Evolutionary conservation across 2,797 vertebrate species (phyloP).

Genomic region (Scyliorhinus canicula): DNA sequence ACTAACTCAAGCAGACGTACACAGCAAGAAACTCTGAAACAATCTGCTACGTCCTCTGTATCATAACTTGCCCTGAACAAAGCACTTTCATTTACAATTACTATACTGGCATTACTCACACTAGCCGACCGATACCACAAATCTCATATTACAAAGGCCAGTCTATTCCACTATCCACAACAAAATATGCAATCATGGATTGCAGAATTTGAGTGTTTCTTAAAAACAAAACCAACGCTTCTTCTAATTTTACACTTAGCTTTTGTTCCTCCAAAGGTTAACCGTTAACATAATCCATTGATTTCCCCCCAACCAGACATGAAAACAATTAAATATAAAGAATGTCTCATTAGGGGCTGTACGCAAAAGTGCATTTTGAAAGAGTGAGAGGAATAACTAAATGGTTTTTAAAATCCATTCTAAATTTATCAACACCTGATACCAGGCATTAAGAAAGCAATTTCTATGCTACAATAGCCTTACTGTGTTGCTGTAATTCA

Average conservation of each 20-base stretch:
- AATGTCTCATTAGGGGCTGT: neutral
- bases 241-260: slow-evolving; percentile 27
- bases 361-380: neutral
- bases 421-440: neutral
- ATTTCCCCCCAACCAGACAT: neutral
- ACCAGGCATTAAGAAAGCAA: neutral
- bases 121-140: slow-evolving; percentile 32
- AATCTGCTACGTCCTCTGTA: neutral
- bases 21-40: slow-evolving; percentile 2
- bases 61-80: slow-evolving; percentile 28
- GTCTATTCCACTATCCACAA: slow-evolving; percentile 31
- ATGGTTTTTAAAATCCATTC: neutral
- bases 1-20: neutral
- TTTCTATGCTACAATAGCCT: neutral
- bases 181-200: neutral
- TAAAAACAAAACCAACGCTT: slow-evolving; percentile 3
- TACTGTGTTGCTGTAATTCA: neutral
- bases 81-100: slow-evolving; percentile 37
- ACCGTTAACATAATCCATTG: neutral
- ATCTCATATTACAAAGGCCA: slow-evolving; percentile 34
- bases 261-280: slow-evolving; percentile 22
- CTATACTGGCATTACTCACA: slow-evolving; percentile 34
- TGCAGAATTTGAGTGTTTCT: slow-evolving; percentile 2
- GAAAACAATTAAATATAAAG: slow-evolving; percentile 1
- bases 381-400: neutral